Evolutionary conservation across 2,888 invertebrate species (phyloP), one percentile per base, ranked within the genome.

Genomic region (Chrysolina haemoptera): DNA sequence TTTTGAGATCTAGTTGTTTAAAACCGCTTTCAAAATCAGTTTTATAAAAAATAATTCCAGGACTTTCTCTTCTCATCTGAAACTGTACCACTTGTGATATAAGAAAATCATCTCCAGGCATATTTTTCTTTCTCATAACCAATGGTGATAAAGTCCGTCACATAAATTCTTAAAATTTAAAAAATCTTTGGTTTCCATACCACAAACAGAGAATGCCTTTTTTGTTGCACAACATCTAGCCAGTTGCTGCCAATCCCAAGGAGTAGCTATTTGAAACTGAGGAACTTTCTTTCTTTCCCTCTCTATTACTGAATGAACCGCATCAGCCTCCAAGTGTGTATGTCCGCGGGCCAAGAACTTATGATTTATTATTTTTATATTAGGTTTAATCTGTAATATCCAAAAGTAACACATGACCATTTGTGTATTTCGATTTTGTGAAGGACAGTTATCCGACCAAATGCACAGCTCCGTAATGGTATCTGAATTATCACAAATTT

Each of bases 201-300:
- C 71, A 35, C 71, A 35, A n/a, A 77, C 69, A 59, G 27, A 65
- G 50, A 75, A 75, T 70, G 40, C 16, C n/a, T 50, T 50, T 50
- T 50, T 50, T 50, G 18, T 41, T 6, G 63, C 48, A 53, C 76
- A 76, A 53, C 76, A 43, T 22, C 73, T 22, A 10, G 68, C 62
- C 68, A 77, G 62, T 41, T 78, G 78, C 40, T 77, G 76, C 71
- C 76, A 77, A 64, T 78, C 76, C 77, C 78, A 77, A 11, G 78
- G 74, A 12, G 77, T 78, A 63, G 77, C 71, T 0, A 78, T 74
- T 66, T 74, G 64, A 43, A 78, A 69, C 50, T 69, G 72, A 8
- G 68, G 73, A 50, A 68, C 11, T 50, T 76, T 78, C 62, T 79
- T 79, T 76, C 68, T 73, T 53, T 72, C 76, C 3, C 76, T 64